phyloP scores from a whole-genome alignment of 2,888 invertebrate species.

The Hirtodrosophila alboralis region DNA sequence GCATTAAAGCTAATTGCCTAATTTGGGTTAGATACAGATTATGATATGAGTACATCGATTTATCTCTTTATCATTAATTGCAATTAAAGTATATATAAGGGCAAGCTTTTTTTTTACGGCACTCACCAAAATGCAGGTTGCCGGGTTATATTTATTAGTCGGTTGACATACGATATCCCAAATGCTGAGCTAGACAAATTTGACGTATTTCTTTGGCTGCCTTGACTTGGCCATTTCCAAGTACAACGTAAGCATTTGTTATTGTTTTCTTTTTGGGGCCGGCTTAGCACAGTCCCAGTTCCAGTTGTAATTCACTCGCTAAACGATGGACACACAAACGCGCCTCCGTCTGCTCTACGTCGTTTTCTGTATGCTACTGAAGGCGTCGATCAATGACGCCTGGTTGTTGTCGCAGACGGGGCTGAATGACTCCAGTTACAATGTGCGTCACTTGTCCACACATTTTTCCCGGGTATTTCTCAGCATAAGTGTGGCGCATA shows the following conservation, averaged over 20 bases:
- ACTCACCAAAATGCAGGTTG: constrained; percentile 33
- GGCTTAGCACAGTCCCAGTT: constrained; percentile 10
- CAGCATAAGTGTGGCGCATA: constrained; percentile 68
- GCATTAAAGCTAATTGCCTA: too few species aligned
- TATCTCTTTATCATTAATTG: constrained; percentile 1
- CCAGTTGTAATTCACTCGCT: constrained; percentile 38
- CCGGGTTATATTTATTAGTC: constrained; percentile 15
- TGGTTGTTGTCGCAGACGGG: constrained; percentile 77
- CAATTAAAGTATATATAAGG: constrained; percentile 4
- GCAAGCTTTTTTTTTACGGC: constrained; percentile 3
- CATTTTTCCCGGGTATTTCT: constrained; percentile 81
- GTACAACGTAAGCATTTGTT: constrained; percentile 51
- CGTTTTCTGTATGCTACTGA: constrained; percentile 15
- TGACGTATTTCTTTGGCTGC: constrained; percentile 34
- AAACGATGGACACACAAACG: constrained; percentile 39
- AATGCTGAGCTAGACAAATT: constrained; percentile 60
- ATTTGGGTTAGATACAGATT: too few species aligned
- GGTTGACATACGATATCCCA: constrained; percentile 47
- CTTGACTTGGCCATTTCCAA: constrained; percentile 36
- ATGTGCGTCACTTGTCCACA: constrained; percentile 77
- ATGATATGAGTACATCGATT: neutral
- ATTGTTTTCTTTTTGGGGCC: constrained; percentile 11
- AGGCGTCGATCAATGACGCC: constrained; percentile 11
- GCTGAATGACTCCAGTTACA: constrained; percentile 78
- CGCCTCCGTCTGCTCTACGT: constrained; percentile 26